phyloP scores from a whole-genome alignment of 2,797 vertebrate species.

The Arnoldichthys spilopterus region DNA sequence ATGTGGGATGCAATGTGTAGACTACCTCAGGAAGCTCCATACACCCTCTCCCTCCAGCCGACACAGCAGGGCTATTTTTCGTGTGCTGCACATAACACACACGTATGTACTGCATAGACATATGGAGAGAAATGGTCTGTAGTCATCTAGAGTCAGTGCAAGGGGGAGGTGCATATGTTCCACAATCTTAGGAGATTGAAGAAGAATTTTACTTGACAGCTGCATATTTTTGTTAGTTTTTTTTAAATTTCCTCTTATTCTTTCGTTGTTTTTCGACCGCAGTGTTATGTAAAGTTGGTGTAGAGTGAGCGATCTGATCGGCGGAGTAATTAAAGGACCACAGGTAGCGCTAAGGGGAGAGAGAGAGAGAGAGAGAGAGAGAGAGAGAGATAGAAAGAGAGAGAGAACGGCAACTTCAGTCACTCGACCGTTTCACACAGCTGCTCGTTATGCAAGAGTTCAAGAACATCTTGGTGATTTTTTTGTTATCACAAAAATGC shows the following conservation, averaged over 20 bases:
- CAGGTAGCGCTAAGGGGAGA: not conserved
- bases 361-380: too few relatives aligned
- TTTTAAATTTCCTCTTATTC: slow-evolving; percentile 57
- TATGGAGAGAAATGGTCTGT: not conserved
- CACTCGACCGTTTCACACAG: not conserved
- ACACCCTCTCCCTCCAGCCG: slow-evolving; percentile 65
- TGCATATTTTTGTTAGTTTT: slow-evolving; percentile 17
- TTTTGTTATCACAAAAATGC: slow-evolving; percentile 6
- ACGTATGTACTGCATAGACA: slow-evolving; percentile 3
- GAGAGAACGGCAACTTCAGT: not conserved
- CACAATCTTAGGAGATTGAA: slow-evolving; percentile 78
- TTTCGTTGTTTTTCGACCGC: slow-evolving; percentile 71
- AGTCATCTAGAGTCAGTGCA: not conserved
- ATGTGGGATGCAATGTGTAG: slow-evolving; percentile 79
- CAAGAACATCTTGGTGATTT: not conserved
- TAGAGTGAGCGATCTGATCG: slow-evolving; percentile 68
- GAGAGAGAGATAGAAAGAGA: too few relatives aligned
- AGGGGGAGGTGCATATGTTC: slow-evolving; percentile 76
- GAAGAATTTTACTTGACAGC: slow-evolving; percentile 53
- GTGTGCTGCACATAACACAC: slow-evolving; percentile 42
- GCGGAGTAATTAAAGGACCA: slow-evolving; percentile 8
- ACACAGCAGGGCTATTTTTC: not conserved
- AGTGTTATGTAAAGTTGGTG: slow-evolving; percentile 79
- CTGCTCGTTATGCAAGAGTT: not conserved
- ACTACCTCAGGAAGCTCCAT: slow-evolving; percentile 95